A percentile compares a stretch with the other conserved stretches of the same genome.
Evolutionary conservation across 2,888 invertebrate genomes (phyloP).

Genomic region (Diplazon laetatorius): DNA sequence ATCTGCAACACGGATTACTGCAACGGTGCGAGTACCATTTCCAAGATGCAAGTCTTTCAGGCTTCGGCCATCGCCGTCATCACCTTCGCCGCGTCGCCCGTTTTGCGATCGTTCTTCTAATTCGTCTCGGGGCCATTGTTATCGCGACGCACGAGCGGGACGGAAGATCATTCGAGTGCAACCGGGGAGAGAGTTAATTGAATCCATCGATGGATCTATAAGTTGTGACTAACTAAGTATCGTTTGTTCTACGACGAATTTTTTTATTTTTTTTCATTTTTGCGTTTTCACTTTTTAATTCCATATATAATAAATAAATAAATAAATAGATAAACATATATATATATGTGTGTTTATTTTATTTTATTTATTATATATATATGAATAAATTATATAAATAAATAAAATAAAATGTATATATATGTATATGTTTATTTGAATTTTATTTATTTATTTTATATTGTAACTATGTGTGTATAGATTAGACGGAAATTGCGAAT

Average conservation of each 20-base stretch:
- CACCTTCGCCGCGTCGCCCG: constrained; percentile 64
- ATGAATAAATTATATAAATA: too few species aligned
- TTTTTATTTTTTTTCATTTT: constrained; percentile 9
- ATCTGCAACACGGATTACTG: constrained; percentile 78
- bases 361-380: too few species aligned
- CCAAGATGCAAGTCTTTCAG: constrained; percentile 70
- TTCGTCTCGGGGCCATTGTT: not conserved
- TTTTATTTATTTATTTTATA: too few species aligned
- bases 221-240: constrained; percentile 48
- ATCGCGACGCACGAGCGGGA: not conserved
- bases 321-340: not conserved
- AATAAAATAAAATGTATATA: too few species aligned
- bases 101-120: constrained; percentile 62
- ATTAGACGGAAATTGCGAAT: constrained; percentile 57
- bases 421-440: too few species aligned
- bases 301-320: constrained; percentile 6
- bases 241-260: constrained; percentile 20
- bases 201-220: constrained; percentile 40
- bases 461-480: constrained; percentile 47
- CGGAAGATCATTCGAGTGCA: not conserved
- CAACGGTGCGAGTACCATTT: constrained; percentile 75
- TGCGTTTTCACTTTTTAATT: constrained; percentile 12
- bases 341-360: too few species aligned
- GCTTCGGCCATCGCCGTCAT: constrained; percentile 65
- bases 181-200: constrained; percentile 13